These are phyloP conservation scores for Ecliptopera silaceata DNA, from an alignment of 2,888 invertebrate species.

Conservation along the genomic window DNA sequence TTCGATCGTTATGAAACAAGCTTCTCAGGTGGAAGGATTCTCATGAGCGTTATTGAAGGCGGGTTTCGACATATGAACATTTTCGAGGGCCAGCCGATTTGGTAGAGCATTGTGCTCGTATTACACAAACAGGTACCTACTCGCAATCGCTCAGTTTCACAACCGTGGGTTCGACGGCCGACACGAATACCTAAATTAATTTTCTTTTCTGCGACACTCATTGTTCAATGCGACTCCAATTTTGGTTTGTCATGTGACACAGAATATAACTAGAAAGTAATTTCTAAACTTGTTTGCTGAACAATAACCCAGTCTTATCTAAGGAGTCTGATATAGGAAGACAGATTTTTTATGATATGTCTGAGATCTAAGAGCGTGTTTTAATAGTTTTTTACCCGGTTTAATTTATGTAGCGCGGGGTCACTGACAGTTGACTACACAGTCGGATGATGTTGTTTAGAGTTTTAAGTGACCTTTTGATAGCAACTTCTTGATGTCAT, in stretches of 20 bases:
- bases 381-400: slow-evolving; percentile 1
- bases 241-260: slow-evolving; percentile 65
- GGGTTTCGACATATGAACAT: slow-evolving; percentile 69
- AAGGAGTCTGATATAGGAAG: background rate
- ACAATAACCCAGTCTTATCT: slow-evolving; percentile 14
- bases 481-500: background rate
- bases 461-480: background rate
- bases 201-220: slow-evolving; percentile 75
- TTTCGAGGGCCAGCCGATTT: slow-evolving; percentile 71
- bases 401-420: background rate
- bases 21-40: slow-evolving; percentile 38
- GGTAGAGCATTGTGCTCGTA: slow-evolving; percentile 74
- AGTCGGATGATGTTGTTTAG: background rate
- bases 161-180: slow-evolving; percentile 78
- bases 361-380: slow-evolving; percentile 4
- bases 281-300: slow-evolving; percentile 43
- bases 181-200: slow-evolving; percentile 83
- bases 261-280: slow-evolving; percentile 55
- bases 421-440: slow-evolving; percentile 2
- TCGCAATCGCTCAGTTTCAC: slow-evolving; percentile 79
- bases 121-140: slow-evolving; percentile 78
- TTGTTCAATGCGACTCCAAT: slow-evolving; percentile 75
- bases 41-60: slow-evolving; percentile 45
- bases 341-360: slow-evolving; percentile 12
- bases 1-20: slow-evolving; percentile 36